Percentiles rank a stretch among this genome's conserved stretches.
phyloP scores from a whole-genome alignment of 2,113 vertebrate species.

The Lasiurus cinereus region DNA sequence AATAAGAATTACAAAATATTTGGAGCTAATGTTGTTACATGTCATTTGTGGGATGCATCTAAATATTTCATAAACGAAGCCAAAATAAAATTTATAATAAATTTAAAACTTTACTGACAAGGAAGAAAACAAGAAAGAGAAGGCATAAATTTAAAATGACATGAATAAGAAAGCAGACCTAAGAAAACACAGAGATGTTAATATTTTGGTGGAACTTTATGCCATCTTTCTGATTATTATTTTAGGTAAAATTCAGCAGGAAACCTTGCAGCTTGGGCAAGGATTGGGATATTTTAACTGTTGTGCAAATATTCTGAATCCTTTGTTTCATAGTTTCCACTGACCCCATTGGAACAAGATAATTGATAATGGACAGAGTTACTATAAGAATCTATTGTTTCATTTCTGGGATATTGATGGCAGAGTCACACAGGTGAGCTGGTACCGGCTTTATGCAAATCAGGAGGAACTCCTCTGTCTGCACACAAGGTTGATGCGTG shows the following conservation, averaged over 20 bases:
- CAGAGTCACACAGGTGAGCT: neutral
- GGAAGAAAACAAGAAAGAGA: neutral
- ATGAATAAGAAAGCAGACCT: neutral
- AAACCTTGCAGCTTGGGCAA: neutral
- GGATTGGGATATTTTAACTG: neutral
- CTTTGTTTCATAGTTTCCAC: neutral
- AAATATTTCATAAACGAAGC: conserved; percentile 31
- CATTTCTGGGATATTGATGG: neutral
- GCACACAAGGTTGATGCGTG: neutral
- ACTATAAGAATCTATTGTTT: neutral
- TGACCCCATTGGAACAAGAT: neutral
- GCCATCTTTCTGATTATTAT: neutral
- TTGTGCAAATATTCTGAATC: neutral
- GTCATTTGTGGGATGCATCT: neutral
- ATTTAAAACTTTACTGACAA: conserved; percentile 22
- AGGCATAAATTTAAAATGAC: neutral
- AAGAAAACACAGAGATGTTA: neutral
- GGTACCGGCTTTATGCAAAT: neutral
- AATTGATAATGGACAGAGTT: neutral
- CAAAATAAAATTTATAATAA: neutral
- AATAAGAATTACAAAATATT: conserved; percentile 48
- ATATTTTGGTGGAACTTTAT: neutral
- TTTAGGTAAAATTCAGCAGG: neutral
- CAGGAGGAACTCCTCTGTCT: neutral
- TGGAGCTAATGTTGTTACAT: neutral